Evolutionary conservation across 2,797 vertebrate genomes (phyloP).

Genomic region (Chiroxiphia lanceolata): DNA sequence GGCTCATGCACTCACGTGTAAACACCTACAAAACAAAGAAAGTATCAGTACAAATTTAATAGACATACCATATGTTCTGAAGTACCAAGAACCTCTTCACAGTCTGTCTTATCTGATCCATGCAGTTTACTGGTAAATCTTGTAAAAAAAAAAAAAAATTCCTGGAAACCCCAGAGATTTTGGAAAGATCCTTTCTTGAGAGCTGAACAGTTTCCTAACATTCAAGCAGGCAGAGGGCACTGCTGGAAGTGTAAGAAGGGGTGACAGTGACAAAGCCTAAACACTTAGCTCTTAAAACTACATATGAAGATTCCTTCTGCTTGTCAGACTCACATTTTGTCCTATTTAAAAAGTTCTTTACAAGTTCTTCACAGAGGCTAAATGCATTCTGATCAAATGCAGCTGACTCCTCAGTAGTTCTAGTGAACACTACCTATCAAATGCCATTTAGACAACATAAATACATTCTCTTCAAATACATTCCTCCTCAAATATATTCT

Average conservation of each 20-base stretch:
- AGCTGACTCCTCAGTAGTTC: conserved; percentile 40
- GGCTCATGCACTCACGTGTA: conserved; percentile 96
- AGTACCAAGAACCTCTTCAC: neutral
- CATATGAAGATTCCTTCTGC: neutral
- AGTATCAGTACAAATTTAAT: neutral
- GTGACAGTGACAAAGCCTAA: neutral
- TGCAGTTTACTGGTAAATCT: neutral
- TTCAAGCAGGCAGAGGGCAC: neutral
- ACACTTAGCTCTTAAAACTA: neutral
- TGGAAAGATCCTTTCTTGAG: neutral
- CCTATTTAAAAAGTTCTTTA: neutral
- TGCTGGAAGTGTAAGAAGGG: neutral
- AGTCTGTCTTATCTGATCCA: neutral
- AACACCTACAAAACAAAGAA: conserved; percentile 84
- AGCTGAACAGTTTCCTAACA: neutral
- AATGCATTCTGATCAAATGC: conserved; percentile 19
- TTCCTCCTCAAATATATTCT: conserved; percentile 35
- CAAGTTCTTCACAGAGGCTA: neutral
- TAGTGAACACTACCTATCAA: conserved; percentile 45
- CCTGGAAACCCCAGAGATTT: neutral
- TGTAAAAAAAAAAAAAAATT: neutral
- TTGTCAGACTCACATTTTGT: neutral
- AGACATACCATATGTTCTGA: neutral
- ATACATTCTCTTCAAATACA: conserved; percentile 47
- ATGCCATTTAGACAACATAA: conserved; percentile 55